phyloP scores from a whole-genome alignment of 2,113 vertebrate species.

The Rhynchomys soricoides region DNA sequence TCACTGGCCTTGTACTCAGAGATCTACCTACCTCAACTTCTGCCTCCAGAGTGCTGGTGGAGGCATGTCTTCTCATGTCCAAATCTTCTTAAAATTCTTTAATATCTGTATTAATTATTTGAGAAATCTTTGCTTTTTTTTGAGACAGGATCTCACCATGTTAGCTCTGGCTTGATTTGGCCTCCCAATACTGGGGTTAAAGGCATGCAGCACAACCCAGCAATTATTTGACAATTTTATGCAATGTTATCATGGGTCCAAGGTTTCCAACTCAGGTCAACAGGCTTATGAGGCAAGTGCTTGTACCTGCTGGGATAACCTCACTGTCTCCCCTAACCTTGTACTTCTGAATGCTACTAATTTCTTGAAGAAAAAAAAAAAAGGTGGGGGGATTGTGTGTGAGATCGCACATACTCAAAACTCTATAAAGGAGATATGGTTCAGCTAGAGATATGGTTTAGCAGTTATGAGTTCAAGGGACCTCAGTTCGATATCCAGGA shows the following conservation, averaged over 20 bases:
- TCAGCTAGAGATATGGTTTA: neutral
- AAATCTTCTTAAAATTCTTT: neutral
- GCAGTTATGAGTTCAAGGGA: neutral
- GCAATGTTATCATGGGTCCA: neutral
- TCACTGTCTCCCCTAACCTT: neutral
- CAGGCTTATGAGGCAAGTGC: neutral
- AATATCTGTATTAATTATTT: neutral
- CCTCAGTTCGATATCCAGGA: neutral
- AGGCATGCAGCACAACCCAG: too few relatives aligned
- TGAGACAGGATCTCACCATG: neutral
- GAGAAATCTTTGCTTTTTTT: neutral
- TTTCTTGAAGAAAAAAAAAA: neutral
- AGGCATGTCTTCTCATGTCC: neutral
- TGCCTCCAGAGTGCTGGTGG: neutral
- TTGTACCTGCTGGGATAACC: neutral
- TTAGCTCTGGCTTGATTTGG: neutral
- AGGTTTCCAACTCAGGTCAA: neutral
- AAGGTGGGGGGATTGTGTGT: neutral
- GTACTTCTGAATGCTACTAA: neutral
- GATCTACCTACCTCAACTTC: neutral
- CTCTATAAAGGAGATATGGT: neutral
- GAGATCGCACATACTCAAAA: neutral
- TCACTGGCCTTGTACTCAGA: neutral
- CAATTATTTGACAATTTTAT: neutral
- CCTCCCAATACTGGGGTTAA: neutral